These are phyloP conservation scores for Xestia sexstrigata DNA, from an alignment of 2,888 invertebrate genomes.

Conservation along the genomic window DNA sequence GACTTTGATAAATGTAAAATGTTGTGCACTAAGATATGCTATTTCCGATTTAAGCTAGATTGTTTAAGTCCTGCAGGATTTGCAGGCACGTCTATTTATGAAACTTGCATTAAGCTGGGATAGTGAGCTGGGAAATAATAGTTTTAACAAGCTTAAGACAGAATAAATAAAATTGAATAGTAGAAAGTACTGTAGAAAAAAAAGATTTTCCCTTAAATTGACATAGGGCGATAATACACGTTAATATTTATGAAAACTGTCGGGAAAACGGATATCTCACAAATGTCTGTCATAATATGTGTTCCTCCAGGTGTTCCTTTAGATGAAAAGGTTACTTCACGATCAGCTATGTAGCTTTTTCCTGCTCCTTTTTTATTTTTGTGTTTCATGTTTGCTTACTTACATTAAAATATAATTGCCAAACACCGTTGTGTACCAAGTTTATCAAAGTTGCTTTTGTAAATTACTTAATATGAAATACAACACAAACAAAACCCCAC, in stretches of 20 bases:
- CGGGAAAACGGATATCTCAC: not conserved
- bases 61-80: conserved; percentile 12
- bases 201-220: not conserved
- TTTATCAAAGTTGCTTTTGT: not conserved
- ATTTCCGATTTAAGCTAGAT: conserved; percentile 35
- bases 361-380: not conserved
- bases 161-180: not conserved
- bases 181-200: not conserved
- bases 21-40: conserved; percentile 29
- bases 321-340: not conserved
- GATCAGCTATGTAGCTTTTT: not conserved
- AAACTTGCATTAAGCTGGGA: not conserved
- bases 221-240: not conserved
- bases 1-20: conserved; percentile 50
- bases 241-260: too few species aligned
- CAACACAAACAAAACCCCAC: not conserved
- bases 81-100: not conserved
- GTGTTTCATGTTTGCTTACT: not conserved
- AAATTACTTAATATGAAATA: not conserved
- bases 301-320: not conserved
- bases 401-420: not conserved
- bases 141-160: not conserved
- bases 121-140: not conserved
- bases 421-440: not conserved
- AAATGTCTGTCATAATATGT: not conserved